Percentiles rank a stretch among this genome's conserved stretches.
These are phyloP conservation scores for Zaprionus lineosus DNA, from an alignment of 2,888 invertebrate genomes.

Conservation along the genomic window DNA sequence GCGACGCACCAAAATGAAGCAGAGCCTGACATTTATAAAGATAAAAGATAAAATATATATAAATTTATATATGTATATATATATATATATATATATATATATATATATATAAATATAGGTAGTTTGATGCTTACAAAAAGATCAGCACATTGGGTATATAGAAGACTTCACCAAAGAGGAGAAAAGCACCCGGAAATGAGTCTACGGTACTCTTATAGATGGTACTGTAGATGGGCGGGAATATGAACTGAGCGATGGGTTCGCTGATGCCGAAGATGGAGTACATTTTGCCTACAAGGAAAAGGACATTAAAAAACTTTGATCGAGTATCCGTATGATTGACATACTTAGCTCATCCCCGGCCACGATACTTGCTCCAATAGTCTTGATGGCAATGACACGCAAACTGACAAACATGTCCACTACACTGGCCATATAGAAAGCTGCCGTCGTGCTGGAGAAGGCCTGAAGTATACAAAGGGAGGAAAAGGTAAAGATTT, in stretches of 20 bases:
- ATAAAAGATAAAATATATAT: background rate
- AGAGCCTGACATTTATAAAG: constrained; percentile 44
- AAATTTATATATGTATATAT: too few relatives aligned
- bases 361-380: constrained; percentile 81
- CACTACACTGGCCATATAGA: constrained; percentile 78
- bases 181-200: constrained; percentile 82
- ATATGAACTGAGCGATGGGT: constrained; percentile 80
- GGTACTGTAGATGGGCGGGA: constrained; percentile 80
- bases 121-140: constrained; percentile 79
- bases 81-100: too few relatives aligned
- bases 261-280: constrained; percentile 82
- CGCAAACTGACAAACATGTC: constrained; percentile 81
- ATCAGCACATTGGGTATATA: constrained; percentile 81
- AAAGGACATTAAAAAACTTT: background rate
- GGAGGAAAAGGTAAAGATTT: background rate
- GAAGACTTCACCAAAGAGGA: constrained; percentile 81
- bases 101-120: background rate
- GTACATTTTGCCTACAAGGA: constrained; percentile 77
- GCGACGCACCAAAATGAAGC: constrained; percentile 67
- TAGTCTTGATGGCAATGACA: constrained; percentile 81
- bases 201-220: constrained; percentile 79
- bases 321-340: background rate
- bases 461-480: constrained; percentile 72
- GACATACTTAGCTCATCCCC: constrained; percentile 80
- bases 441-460: constrained; percentile 71